These are phyloP conservation scores for Phenacoccus solenopsis DNA, from an alignment of 1,140 invertebrate genomes.

Conservation along the genomic window DNA sequence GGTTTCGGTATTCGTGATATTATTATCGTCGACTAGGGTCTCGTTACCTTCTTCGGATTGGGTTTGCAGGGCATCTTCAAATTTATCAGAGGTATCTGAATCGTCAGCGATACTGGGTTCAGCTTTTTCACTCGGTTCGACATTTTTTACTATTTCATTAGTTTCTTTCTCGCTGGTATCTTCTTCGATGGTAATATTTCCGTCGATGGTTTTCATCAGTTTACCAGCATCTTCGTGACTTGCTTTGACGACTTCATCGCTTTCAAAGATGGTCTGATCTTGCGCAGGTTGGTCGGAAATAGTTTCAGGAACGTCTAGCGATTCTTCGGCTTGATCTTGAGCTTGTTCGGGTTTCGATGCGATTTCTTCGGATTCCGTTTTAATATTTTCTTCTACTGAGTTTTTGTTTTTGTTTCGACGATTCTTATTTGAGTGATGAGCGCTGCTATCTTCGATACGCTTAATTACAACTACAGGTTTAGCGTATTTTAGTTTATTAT, in stretches of 20 bases:
- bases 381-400: neutral
- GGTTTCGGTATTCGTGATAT: neutral
- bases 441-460: neutral
- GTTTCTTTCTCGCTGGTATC: neutral
- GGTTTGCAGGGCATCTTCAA: neutral
- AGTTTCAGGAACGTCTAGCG: no score
- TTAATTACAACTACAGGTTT: neutral
- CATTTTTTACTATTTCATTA: neutral
- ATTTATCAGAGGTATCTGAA: neutral
- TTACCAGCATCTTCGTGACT: neutral
- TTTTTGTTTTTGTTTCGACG: neutral
- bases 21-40: neutral
- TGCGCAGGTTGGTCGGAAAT: no score
- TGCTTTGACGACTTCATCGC: no score
- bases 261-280: no score
- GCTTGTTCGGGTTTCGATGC: neutral
- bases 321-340: neutral
- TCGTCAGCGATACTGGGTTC: neutral
- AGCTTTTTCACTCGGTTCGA: neutral
- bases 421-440: neutral
- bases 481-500: neutral
- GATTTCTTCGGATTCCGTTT: neutral
- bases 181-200: neutral
- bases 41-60: neutral
- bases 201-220: neutral